Evolutionary conservation across 2,797 vertebrate genomes (phyloP).

Genomic region (Parauchenoglanis punctatus): DNA sequence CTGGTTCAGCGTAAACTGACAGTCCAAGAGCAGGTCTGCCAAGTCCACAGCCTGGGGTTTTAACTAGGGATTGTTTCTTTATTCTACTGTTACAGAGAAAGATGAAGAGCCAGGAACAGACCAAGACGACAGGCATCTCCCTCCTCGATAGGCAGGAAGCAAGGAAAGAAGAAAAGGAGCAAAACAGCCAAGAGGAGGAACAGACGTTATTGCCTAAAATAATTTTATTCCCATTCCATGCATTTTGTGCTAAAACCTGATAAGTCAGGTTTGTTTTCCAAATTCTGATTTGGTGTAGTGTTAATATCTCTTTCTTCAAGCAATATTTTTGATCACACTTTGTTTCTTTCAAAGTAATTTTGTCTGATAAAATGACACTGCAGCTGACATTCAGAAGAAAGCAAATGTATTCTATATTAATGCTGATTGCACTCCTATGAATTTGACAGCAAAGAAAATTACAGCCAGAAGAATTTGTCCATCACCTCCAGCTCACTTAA

Average conservation of each 20-base stretch:
- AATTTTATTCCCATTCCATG: background rate
- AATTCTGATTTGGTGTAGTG: slow-evolving; percentile 13
- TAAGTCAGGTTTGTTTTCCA: slow-evolving; percentile 7
- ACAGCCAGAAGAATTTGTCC: background rate
- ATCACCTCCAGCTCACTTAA: background rate
- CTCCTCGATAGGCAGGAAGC: background rate
- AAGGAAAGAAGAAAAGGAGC: slow-evolving; percentile 22
- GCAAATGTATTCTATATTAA: background rate
- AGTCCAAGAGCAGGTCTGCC: slow-evolving; percentile 33
- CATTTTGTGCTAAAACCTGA: background rate
- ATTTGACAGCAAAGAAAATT: background rate
- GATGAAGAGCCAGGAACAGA: slow-evolving; percentile 25
- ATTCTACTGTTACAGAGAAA: slow-evolving; percentile 43
- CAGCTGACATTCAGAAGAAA: slow-evolving; percentile 3
- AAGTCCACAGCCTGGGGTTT: slow-evolving; percentile 17
- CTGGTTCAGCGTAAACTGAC: slow-evolving; percentile 22
- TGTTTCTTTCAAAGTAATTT: slow-evolving; percentile 26
- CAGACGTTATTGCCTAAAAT: slow-evolving; percentile 9
- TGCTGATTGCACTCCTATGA: background rate
- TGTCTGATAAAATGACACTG: background rate
- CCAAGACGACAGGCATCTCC: slow-evolving; percentile 24
- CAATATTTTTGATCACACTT: slow-evolving; percentile 10
- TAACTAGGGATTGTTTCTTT: slow-evolving; percentile 46
- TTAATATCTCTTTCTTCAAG: background rate
- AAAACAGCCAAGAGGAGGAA: slow-evolving; percentile 8